A percentile compares a stretch with the other conserved stretches of the same genome.
Conservation (phyloP, 2,113 vertebrate species). For the Elachura formosa region DNA sequence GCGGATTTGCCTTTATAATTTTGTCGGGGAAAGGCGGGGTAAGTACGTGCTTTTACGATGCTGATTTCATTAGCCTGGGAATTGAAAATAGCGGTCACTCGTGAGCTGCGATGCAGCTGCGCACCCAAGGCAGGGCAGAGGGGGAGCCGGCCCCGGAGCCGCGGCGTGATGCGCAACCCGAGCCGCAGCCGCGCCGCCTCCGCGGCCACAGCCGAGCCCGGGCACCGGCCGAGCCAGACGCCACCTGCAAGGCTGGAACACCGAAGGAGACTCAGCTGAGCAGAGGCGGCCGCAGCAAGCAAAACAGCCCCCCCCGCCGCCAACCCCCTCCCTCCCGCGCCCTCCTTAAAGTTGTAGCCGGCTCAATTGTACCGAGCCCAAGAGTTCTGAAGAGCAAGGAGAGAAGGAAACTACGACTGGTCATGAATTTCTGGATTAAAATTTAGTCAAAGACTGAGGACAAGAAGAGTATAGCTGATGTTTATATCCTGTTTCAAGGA, state of each 20-base stretch:
- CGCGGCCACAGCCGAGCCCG: background rate
- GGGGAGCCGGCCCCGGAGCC: background rate
- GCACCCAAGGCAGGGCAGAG: background rate
- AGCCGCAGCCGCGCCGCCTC: background rate
- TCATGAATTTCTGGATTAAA: background rate
- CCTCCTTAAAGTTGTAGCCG: background rate
- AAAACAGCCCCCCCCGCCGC: background rate
- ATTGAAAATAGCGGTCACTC: background rate
- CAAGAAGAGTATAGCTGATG: background rate
- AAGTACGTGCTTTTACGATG: background rate
- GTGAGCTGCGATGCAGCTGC: background rate
- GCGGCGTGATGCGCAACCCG: background rate
- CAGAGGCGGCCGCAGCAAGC: background rate
- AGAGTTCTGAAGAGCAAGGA: background rate
- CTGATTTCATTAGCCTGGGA: background rate
- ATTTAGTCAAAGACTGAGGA: background rate
- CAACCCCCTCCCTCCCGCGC: rapidly evolving
- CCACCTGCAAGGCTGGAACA: background rate
- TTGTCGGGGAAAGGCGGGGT: background rate
- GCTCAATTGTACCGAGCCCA: background rate
- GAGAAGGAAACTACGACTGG: background rate
- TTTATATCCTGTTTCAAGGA: background rate
- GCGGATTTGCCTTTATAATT: background rate
- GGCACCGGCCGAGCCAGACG: no score
- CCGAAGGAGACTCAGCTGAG: background rate